These are phyloP conservation scores for Tenthredo notha DNA, from an alignment of 2,888 invertebrate genomes.

Conservation along the genomic window DNA sequence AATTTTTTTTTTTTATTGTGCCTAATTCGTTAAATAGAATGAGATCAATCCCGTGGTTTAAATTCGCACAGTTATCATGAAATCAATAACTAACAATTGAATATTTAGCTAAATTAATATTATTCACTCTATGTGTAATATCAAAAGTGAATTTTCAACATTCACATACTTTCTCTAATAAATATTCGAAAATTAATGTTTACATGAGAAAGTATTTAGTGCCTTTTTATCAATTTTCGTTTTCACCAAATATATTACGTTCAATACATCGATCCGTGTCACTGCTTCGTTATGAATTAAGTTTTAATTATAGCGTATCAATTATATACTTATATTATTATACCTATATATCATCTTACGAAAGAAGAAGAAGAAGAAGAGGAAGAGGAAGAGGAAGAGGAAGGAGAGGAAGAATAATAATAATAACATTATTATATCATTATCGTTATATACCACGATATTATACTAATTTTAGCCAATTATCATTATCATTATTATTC, in stretches of 20 bases:
- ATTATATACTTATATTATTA: neutral
- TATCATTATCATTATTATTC: conserved; percentile 42
- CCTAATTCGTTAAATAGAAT: neutral
- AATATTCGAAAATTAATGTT: conserved; percentile 35
- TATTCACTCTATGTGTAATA: conserved; percentile 30
- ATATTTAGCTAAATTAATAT: conserved; percentile 27
- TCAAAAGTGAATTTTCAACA: conserved; percentile 26
- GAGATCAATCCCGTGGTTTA: neutral
- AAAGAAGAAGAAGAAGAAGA: neutral
- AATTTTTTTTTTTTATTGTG: neutral
- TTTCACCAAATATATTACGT: conserved; percentile 35
- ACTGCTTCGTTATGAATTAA: conserved; percentile 38
- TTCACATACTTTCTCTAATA: conserved; percentile 48
- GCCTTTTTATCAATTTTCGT: conserved; percentile 41
- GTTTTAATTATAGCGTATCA: conserved; percentile 34
- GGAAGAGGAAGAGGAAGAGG: neutral
- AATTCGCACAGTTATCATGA: conserved; percentile 19
- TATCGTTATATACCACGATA: conserved; percentile 28
- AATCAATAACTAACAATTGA: neutral
- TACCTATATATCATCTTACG: conserved; percentile 26
- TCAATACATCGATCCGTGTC: conserved; percentile 39
- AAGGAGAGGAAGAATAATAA: neutral
- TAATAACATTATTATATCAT: conserved; percentile 42
- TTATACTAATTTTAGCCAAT: conserved; percentile 33
- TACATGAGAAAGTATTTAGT: conserved; percentile 50